Conservation (phyloP, 1,140 invertebrate genomes). For the Drosophila punjabiensis region DNA sequence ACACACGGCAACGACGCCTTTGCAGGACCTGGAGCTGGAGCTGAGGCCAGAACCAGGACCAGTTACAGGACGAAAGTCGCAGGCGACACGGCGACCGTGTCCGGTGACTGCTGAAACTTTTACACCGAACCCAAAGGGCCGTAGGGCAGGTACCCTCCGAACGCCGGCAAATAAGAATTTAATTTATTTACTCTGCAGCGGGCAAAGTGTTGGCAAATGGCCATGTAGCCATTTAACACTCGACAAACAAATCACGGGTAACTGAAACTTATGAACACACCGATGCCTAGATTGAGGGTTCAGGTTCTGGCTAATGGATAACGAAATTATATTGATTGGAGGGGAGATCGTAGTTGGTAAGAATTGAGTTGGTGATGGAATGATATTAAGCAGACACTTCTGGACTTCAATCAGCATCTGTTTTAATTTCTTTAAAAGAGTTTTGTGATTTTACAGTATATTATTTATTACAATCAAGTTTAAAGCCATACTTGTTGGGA, state of each 20-base stretch:
- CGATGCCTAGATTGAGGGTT: constrained; percentile 7
- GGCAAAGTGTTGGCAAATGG: constrained; percentile 65
- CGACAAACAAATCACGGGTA: constrained; percentile 65
- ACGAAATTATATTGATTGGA: neutral
- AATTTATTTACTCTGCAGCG: constrained; percentile 79
- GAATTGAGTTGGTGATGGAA: neutral
- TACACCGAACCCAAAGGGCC: constrained; percentile 12
- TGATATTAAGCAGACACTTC: neutral
- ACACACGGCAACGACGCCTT: constrained; percentile 43
- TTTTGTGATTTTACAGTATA: no score
- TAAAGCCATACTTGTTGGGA: no score
- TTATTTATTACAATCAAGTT: no score
- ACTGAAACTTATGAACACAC: constrained; percentile 50
- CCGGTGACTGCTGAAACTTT: constrained; percentile 61
- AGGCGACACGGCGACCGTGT: constrained; percentile 45
- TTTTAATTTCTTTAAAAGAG: neutral
- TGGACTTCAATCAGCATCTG: neutral
- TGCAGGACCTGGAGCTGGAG: constrained; percentile 4
- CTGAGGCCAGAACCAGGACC: constrained; percentile 15
- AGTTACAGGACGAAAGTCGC: constrained; percentile 17
- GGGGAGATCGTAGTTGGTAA: no score
- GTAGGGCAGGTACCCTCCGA: neutral
- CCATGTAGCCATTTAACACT: constrained; percentile 71
- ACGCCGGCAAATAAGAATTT: constrained; percentile 64
- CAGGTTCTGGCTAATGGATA: neutral